Percentiles rank a stretch among this genome's conserved stretches.
These are phyloP conservation scores for Cosmia trapezina DNA, from an alignment of 2,888 invertebrate genomes.

Conservation along the genomic window DNA sequence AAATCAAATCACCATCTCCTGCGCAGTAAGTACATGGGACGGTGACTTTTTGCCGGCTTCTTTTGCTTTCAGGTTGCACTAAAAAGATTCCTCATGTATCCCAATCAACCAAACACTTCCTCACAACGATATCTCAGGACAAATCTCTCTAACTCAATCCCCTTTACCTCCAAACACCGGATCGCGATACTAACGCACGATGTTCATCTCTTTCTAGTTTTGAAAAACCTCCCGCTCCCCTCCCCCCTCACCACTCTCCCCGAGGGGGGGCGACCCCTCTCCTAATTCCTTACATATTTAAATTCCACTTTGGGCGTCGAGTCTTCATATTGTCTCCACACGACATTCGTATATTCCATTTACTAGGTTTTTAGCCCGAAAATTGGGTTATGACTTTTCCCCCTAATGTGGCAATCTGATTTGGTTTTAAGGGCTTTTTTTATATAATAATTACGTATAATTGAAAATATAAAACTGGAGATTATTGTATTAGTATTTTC, in stretches of 20 bases:
- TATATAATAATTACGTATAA: constrained; percentile 15
- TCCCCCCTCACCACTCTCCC: constrained; percentile 44
- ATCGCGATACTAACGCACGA: constrained; percentile 89
- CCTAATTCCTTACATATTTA: constrained; percentile 91
- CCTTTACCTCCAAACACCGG: constrained; percentile 70
- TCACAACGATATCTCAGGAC: constrained; percentile 73
- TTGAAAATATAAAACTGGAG: neutral
- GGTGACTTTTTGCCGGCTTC: neutral
- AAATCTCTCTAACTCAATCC: constrained; percentile 68
- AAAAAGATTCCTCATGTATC: neutral
- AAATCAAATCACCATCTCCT: neutral
- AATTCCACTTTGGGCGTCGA: constrained; percentile 88
- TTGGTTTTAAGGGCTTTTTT: constrained; percentile 30
- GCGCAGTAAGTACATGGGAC: neutral
- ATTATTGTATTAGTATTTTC: constrained; percentile 15
- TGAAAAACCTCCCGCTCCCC: constrained; percentile 82
- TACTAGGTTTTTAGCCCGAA: constrained; percentile 66
- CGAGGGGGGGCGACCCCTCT: constrained; percentile 72
- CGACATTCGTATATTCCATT: constrained; percentile 79
- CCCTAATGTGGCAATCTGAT: constrained; percentile 48
- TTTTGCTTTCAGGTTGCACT: neutral
- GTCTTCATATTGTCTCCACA: constrained; percentile 89
- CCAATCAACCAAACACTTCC: constrained; percentile 3
- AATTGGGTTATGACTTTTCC: constrained; percentile 62
- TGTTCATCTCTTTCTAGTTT: constrained; percentile 91